These are phyloP conservation scores for Chiloscyllium plagiosum DNA, from an alignment of 2,113 vertebrate species.

Conservation along the genomic window DNA sequence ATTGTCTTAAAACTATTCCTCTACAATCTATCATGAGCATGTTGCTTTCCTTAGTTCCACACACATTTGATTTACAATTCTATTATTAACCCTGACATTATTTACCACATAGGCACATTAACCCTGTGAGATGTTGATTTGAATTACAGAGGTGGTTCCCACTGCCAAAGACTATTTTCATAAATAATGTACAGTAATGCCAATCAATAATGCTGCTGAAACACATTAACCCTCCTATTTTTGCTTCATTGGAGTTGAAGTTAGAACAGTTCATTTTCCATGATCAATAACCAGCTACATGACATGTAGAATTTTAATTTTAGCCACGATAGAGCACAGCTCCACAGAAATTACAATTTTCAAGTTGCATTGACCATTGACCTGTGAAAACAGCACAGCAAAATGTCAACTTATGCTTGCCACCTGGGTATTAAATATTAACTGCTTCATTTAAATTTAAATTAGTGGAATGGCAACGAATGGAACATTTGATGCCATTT, in stretches of 20 bases:
- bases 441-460: constrained; percentile 73
- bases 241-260: constrained; percentile 18
- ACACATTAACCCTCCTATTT: constrained; percentile 27
- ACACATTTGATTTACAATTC: constrained; percentile 37
- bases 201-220: constrained; percentile 20
- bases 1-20: constrained; percentile 67
- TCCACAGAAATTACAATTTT: constrained; percentile 83
- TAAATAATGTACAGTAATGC: constrained; percentile 36
- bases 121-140: constrained; percentile 32
- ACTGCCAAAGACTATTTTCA: constrained; percentile 32
- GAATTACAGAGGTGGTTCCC: neutral
- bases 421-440: constrained; percentile 72
- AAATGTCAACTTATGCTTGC: constrained; percentile 59
- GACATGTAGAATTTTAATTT: constrained; percentile 85
- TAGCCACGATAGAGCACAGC: constrained; percentile 72
- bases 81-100: constrained; percentile 36
- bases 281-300: constrained; percentile 75
- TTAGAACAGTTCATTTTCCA: constrained; percentile 49
- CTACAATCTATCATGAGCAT: constrained; percentile 67
- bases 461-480: constrained; percentile 59
- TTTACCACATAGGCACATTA: constrained; percentile 36
- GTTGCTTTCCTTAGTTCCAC: constrained; percentile 35
- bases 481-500: constrained; percentile 55
- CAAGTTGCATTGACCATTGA: constrained; percentile 80
- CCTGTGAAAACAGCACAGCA: constrained; percentile 67